Percentiles rank a stretch among this genome's conserved stretches.
Evolutionary conservation across 2,888 invertebrate species (phyloP).

Genomic region (Cryptus viduatorius): DNA sequence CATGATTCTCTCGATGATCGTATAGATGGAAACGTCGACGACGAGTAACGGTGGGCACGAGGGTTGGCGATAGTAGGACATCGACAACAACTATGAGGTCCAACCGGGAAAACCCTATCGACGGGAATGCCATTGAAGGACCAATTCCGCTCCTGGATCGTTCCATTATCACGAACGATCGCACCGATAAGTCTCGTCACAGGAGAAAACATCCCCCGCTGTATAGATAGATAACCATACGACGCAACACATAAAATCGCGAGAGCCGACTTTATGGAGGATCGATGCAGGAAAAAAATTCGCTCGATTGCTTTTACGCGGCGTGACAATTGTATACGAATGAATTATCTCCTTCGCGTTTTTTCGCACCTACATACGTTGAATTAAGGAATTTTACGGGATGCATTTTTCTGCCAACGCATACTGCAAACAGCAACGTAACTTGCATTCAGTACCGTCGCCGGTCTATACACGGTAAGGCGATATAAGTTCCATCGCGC

Average conservation of each 20-base stretch:
- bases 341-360: background rate
- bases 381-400: background rate
- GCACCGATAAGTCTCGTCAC: constrained; percentile 44
- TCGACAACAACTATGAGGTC: background rate
- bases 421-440: constrained; percentile 12
- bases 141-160: constrained; percentile 42
- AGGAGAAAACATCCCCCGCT: constrained; percentile 9
- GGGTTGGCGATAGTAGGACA: background rate
- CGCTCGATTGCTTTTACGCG: constrained; percentile 34
- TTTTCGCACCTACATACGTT: background rate
- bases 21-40: constrained; percentile 27
- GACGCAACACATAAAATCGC: background rate
- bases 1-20: constrained; percentile 28
- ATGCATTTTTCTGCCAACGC: background rate
- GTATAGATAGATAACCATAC: background rate
- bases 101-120: background rate
- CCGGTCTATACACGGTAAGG: constrained; percentile 50
- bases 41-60: background rate
- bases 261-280: background rate
- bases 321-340: background rate
- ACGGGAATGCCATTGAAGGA: background rate
- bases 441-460: constrained; percentile 35
- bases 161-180: constrained; percentile 49
- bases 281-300: constrained; percentile 13
- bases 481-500: constrained; percentile 57